Percentiles rank a stretch among this genome's conserved stretches.
These are phyloP conservation scores for human (Homo sapiens) DNA, from an alignment of 2,113 vertebrate species.

Conservation along the genomic window DNA sequence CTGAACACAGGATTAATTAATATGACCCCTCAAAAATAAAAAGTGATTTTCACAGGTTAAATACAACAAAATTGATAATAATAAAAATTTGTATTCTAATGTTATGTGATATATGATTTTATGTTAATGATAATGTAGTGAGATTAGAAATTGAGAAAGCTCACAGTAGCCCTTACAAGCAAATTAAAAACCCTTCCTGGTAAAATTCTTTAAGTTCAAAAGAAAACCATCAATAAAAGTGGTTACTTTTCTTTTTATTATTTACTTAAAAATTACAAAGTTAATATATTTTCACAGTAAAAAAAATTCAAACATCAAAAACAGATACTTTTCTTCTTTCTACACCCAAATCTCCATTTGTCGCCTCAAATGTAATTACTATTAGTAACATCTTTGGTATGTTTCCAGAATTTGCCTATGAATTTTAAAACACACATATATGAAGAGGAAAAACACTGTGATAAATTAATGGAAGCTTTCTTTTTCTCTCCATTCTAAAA, in stretches of 20 bases:
- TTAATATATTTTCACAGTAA: not conserved
- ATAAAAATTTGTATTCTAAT: not conserved
- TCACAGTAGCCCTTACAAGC: not conserved
- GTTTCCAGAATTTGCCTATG: not conserved
- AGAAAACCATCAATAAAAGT: not conserved
- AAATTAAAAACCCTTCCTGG: not conserved
- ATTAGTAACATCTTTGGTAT: not conserved
- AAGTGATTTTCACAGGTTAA: not conserved
- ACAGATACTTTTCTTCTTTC: not conserved
- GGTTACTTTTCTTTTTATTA: not conserved
- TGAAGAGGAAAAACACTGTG: not conserved
- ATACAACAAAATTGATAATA: not conserved
- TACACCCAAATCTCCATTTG: not conserved
- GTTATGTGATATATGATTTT: not conserved
- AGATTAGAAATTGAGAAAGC: too few species aligned
- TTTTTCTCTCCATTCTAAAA: not conserved
- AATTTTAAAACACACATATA: not conserved
- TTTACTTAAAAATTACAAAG: not conserved
- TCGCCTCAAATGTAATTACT: not conserved
- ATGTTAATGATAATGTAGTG: not conserved
- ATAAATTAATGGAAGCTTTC: not conserved
- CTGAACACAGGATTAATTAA: not conserved
- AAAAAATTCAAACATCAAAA: not conserved
- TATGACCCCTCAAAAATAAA: not conserved
- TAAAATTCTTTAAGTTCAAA: not conserved